Percentiles rank a stretch among this genome's conserved stretches.
Conservation (phyloP, 2,888 invertebrate genomes). For the Napeogenes sylphis region DNA sequence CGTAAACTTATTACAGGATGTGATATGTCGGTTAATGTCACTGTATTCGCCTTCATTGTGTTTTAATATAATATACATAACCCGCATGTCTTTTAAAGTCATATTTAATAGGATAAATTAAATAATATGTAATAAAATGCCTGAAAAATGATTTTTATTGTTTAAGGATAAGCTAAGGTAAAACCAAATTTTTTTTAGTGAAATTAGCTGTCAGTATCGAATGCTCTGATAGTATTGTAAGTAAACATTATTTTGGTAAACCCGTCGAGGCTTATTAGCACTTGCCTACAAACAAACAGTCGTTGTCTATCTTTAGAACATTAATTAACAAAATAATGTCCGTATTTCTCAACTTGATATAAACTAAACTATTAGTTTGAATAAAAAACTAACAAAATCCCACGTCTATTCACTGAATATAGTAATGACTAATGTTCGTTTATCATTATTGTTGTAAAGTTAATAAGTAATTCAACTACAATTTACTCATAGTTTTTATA, state of each 20-base stretch:
- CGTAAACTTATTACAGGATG: conserved; percentile 61
- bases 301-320: conserved; percentile 32
- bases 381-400: too few species aligned
- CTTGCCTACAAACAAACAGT: conserved; percentile 43
- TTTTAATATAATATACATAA: background rate
- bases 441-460: too few species aligned
- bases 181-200: too few species aligned
- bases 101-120: too few species aligned
- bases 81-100: too few species aligned
- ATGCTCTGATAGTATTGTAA: conserved; percentile 33
- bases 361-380: too few species aligned
- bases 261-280: conserved; percentile 43
- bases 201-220: conserved; percentile 18
- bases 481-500: conserved; percentile 22
- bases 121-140: too few species aligned
- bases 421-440: too few species aligned
- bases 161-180: too few species aligned
- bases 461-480: too few species aligned
- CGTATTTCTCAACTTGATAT: conserved; percentile 35
- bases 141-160: too few species aligned
- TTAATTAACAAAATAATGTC: conserved; percentile 23
- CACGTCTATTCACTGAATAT: too few species aligned
- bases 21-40: conserved; percentile 26
- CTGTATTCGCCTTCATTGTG: conserved; percentile 24
- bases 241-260: conserved; percentile 43